phyloP scores from a whole-genome alignment of 1,140 invertebrate genomes.

The Drosophila ironensis region DNA sequence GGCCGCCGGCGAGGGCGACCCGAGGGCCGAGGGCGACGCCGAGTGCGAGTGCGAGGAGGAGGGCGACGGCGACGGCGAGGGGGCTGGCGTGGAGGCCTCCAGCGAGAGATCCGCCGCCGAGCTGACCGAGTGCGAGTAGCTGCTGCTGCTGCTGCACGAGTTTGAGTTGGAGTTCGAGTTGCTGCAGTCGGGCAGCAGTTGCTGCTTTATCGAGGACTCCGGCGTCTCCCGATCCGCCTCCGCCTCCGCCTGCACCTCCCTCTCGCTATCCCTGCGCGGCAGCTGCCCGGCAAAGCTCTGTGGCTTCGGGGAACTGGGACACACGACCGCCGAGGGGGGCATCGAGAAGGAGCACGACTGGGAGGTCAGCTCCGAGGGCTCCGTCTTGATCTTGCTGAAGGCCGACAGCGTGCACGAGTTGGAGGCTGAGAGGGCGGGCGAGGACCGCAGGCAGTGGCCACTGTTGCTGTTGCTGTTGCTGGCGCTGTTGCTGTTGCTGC shows the following conservation, averaged over 20 bases:
- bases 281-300: slow-evolving; percentile 62
- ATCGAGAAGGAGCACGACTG: slow-evolving; percentile 2
- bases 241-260: neutral
- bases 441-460: slow-evolving; percentile 33
- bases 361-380: slow-evolving; percentile 41
- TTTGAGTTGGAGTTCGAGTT: slow-evolving; percentile 64
- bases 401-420: slow-evolving; percentile 60
- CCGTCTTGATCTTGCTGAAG: slow-evolving; percentile 64
- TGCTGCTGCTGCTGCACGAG: slow-evolving; percentile 63
- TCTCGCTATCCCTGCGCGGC: slow-evolving; percentile 12
- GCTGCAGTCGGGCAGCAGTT: slow-evolving; percentile 43
- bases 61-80: slow-evolving; percentile 23
- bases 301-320: slow-evolving; percentile 44
- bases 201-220: slow-evolving; percentile 42
- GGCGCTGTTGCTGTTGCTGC: slow-evolving; percentile 35
- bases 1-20: slow-evolving; percentile 27
- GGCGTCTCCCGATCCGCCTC: too few relatives aligned
- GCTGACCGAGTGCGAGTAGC: slow-evolving; percentile 66
- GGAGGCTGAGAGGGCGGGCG: slow-evolving; percentile 54
- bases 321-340: neutral
- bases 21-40: slow-evolving; percentile 42
- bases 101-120: slow-evolving; percentile 75
- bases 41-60: slow-evolving; percentile 24
- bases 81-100: slow-evolving; percentile 69
- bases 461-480: slow-evolving; percentile 12